Conservation (phyloP, 1,140 invertebrate species). For the Cyphomyrmex costatus region DNA sequence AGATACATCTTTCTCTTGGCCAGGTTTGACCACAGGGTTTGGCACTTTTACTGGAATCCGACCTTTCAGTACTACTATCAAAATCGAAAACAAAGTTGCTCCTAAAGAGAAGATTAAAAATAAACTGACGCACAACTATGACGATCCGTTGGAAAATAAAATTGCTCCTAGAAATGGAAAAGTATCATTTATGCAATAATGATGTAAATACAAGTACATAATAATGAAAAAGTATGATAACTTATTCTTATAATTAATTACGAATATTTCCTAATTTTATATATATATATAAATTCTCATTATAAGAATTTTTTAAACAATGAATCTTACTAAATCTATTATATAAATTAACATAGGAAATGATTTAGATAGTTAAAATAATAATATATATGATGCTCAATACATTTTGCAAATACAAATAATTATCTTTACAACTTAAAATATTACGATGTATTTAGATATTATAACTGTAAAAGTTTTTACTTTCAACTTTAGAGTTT, state of each 20-base stretch:
- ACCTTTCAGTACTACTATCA: neutral
- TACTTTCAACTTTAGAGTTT: neutral
- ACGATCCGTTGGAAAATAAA: conserved; percentile 70
- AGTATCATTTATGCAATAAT: conserved; percentile 50
- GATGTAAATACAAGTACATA: conserved; percentile 22
- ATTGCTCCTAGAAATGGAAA: conserved; percentile 68
- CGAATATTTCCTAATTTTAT: neutral
- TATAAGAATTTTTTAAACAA: neutral
- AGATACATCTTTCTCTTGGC: conserved; percentile 66
- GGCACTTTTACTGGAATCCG: conserved; percentile 45
- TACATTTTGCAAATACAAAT: neutral
- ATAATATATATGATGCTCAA: conserved; percentile 1
- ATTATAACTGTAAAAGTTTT: neutral
- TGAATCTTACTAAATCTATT: neutral
- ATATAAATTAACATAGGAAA: neutral
- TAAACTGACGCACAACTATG: neutral
- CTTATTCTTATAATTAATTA: neutral
- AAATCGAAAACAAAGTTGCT: conserved; percentile 78
- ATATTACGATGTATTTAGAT: neutral
- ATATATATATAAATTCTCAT: no score
- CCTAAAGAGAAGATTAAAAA: conserved; percentile 55
- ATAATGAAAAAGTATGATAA: neutral
- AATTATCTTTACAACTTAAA: neutral
- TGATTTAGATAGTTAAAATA: conserved; percentile 21
- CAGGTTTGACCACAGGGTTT: conserved; percentile 69